A percentile compares a stretch with the other conserved stretches of the same genome.
Conservation (phyloP, 2,888 invertebrate species). For the Synanthedon vespiformis region DNA sequence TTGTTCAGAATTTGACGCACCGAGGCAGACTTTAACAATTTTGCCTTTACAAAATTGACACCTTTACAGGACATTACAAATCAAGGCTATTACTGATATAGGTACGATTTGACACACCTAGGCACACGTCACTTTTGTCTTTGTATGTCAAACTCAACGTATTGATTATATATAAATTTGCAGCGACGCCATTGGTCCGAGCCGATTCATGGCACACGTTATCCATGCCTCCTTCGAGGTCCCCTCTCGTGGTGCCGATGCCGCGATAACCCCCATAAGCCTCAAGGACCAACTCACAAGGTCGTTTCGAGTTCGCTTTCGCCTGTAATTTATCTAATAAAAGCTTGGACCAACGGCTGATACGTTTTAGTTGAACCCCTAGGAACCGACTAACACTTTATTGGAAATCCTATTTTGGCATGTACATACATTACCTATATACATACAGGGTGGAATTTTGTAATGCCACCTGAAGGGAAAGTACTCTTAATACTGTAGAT, state of each 20-base stretch:
- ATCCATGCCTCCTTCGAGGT: conserved; percentile 65
- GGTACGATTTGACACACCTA: no score
- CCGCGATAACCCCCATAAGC: conserved; percentile 28
- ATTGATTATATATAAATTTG: conserved; percentile 9
- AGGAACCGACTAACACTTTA: not conserved
- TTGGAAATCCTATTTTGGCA: not conserved
- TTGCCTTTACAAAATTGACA: no score
- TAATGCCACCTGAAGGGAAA: no score
- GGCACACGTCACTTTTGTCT: no score
- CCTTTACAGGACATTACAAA: no score
- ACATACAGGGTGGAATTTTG: no score
- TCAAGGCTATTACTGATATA: no score
- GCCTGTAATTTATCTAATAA: conserved; percentile 30
- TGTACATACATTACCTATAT: not conserved
- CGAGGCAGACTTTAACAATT: no score
- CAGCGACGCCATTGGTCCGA: conserved; percentile 69
- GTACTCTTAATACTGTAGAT: no score
- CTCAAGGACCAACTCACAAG: conserved; percentile 23
- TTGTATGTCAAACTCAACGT: no score
- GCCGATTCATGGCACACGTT: conserved; percentile 67
- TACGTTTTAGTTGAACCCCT: conserved; percentile 8
- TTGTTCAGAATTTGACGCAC: no score
- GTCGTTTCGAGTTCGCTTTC: conserved; percentile 23
- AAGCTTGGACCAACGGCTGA: conserved; percentile 64
- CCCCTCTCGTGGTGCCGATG: conserved; percentile 50